Evolutionary conservation across 1,140 invertebrate species (phyloP), one percentile per base, ranked within the genome.

Genomic region (Danaus melanippus): DNA sequence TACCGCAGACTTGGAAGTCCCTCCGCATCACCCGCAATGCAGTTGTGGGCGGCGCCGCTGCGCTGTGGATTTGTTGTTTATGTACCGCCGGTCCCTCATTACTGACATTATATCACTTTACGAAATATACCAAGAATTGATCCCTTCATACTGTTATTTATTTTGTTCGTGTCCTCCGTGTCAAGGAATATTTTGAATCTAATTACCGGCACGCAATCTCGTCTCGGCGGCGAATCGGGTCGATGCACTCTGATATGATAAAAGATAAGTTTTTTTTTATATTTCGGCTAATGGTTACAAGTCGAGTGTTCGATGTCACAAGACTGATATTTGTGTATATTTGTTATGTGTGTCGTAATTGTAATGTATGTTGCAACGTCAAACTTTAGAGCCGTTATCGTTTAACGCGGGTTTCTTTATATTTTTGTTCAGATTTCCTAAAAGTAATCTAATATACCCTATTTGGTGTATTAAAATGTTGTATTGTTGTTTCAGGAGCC

Each of bases 401-500:
- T 49, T 49, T 41, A 49, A 40, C n/a, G 47, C 39, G 11, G 47
- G 12, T 49, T 49, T 17, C 9, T n/a, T 15, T 46, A n/a, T 49
- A n/a, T 40, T 49, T 32, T 49, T 10, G 0, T 49, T n/a, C 47
- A 6, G 12, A 40, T n/a, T 32, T 11, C n/a, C 32, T 49, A 10
- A 48, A 32, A 11, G 40, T 48, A 10, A 39, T 46, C 8, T 46
- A 46, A 17, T 17, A 12, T 17, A 46, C n/a, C n/a, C n/a, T n/a
- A n/a, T 46, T 21, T n/a, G 10, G 70, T 66, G 54, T 56, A 62
- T 69, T 56, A 53, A 74, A 60, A 66, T 74, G 69, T 51, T 58
- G 43, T 69, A 46, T 59, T 55, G 54, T 72, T 74, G 67, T 79
- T 75, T 56, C 75, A 79, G 72, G 59, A 75, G 59, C 63, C 43